Conservation (phyloP, 2,888 invertebrate species). For the Parnassius smintheus region DNA sequence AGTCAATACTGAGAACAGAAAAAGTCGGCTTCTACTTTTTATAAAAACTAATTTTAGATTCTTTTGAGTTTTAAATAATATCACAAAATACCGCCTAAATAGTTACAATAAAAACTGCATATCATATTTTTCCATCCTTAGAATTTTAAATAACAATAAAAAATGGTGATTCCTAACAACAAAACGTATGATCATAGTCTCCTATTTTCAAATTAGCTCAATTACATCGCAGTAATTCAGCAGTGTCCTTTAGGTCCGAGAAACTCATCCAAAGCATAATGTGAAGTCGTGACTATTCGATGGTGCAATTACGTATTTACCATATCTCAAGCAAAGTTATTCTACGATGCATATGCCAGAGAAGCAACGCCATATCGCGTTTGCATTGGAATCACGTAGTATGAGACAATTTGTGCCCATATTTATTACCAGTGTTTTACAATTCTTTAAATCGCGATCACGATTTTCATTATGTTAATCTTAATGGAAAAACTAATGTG, state of each 20-base stretch:
- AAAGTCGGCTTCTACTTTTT: too few species aligned
- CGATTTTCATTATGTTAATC: slow-evolving; percentile 17
- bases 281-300: slow-evolving; percentile 43
- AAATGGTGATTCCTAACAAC: slow-evolving; percentile 29
- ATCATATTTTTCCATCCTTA: not conserved
- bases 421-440: slow-evolving; percentile 31
- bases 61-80: too few species aligned
- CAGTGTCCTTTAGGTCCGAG: slow-evolving; percentile 33
- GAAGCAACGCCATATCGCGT: slow-evolving; percentile 35
- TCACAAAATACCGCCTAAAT: too few species aligned
- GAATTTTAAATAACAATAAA: too few species aligned
- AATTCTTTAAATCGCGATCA: slow-evolving; percentile 24
- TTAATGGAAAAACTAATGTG: slow-evolving; percentile 14
- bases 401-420: slow-evolving; percentile 41
- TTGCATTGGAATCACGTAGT: slow-evolving; percentile 46
- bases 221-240: slow-evolving; percentile 20
- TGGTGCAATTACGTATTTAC: slow-evolving; percentile 51
- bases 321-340: slow-evolving; percentile 36
- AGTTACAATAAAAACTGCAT: too few species aligned
- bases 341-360: slow-evolving; percentile 45
- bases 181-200: slow-evolving; percentile 15
- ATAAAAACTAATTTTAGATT: too few species aligned
- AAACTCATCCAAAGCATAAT: slow-evolving; percentile 35
- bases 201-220: slow-evolving; percentile 22
- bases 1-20: too few species aligned